Evolutionary conservation across 2,888 invertebrate genomes (phyloP).

Genomic region (Apamea crenata): DNA sequence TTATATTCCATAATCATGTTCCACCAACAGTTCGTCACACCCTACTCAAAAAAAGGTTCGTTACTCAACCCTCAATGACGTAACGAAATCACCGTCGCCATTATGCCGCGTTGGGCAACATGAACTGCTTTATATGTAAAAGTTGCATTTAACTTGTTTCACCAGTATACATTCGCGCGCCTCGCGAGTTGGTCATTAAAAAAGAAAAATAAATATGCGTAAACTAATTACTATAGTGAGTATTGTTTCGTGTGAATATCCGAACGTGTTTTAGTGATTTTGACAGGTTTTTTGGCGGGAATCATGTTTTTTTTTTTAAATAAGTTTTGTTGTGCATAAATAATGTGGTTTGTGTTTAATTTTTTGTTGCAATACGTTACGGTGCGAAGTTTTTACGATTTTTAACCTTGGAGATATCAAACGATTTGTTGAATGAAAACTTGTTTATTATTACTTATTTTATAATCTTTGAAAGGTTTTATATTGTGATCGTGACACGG

Average conservation of each 20-base stretch:
- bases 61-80: constrained; percentile 65
- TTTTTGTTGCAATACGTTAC: background rate
- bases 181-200: constrained; percentile 66
- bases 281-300: constrained; percentile 59
- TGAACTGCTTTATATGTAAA: constrained; percentile 85
- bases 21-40: constrained; percentile 16
- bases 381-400: background rate
- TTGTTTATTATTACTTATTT: background rate
- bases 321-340: constrained; percentile 38
- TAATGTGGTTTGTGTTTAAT: background rate
- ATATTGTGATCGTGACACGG: background rate
- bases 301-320: background rate
- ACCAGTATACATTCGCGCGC: constrained; percentile 68
- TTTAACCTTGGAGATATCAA: constrained; percentile 12
- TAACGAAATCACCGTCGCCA: constrained; percentile 63
- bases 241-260: constrained; percentile 60
- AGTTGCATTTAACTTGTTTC: constrained; percentile 80
- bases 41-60: constrained; percentile 50
- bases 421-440: background rate
- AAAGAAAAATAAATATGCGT: constrained; percentile 68
- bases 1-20: background rate
- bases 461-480: background rate
- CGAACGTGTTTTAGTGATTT: constrained; percentile 24
- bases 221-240: constrained; percentile 75
- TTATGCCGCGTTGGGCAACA: constrained; percentile 63